Evolutionary conservation across 2,113 vertebrate species (phyloP).

Genomic region (Thamnaconus septentrionalis): DNA sequence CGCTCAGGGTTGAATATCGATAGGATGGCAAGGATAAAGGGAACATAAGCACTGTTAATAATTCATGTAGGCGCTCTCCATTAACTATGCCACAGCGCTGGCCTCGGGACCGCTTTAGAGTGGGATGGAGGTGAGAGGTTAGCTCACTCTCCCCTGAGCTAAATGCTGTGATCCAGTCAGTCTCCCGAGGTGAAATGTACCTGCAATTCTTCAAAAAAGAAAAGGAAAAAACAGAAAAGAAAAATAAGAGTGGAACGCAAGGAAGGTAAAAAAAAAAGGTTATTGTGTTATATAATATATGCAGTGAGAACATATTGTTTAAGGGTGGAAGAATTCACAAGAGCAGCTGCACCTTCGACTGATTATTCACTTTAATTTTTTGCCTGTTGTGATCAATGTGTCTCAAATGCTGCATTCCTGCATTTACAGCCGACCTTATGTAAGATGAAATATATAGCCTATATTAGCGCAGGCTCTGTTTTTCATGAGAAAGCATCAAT

Average conservation of each 20-base stretch:
- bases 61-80: conserved; percentile 69
- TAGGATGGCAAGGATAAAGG: conserved; percentile 62
- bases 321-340: too few relatives aligned
- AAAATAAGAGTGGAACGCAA: too few relatives aligned
- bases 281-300: too few relatives aligned
- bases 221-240: too few relatives aligned
- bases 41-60: conserved; percentile 70
- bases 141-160: conserved; percentile 51
- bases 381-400: too few relatives aligned
- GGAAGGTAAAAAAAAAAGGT: too few relatives aligned
- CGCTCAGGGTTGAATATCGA: conserved; percentile 62
- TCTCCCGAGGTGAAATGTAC: conserved; percentile 40
- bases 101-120: conserved; percentile 57
- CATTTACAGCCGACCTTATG: too few relatives aligned
- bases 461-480: neutral
- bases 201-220: conserved; percentile 34
- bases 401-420: too few relatives aligned
- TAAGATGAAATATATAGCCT: too few relatives aligned
- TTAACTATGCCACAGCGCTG: conserved; percentile 63
- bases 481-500: conserved; percentile 19
- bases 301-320: too few relatives aligned
- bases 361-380: too few relatives aligned
- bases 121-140: conserved; percentile 57
- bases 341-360: too few relatives aligned
- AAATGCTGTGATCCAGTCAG: conserved; percentile 54